These are phyloP conservation scores for Synergus itoensis DNA, from an alignment of 2,888 invertebrate species.

Conservation along the genomic window DNA sequence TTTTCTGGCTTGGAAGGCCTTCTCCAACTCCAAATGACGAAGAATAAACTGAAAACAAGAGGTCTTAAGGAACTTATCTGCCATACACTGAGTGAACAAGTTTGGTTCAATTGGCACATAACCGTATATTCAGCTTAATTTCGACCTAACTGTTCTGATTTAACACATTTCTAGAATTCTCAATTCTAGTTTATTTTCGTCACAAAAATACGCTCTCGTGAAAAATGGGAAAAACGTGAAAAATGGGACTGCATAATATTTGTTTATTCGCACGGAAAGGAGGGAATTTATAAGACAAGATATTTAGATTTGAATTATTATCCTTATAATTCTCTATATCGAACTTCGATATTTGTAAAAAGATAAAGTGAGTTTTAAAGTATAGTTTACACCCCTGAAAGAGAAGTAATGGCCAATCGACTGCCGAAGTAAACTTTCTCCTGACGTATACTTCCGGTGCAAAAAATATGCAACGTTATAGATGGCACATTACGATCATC, in stretches of 20 bases:
- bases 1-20: conserved; percentile 4
- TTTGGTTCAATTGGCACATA: conserved; percentile 36
- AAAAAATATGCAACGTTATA: conserved; percentile 14
- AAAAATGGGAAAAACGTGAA: too few relatives aligned
- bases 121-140: conserved; percentile 37
- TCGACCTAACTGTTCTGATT: conserved; percentile 32
- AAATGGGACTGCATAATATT: not conserved
- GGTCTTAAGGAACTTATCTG: conserved; percentile 35
- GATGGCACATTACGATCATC: conserved; percentile 27
- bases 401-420: not conserved
- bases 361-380: not conserved
- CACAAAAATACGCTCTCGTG: not conserved
- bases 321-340: too few relatives aligned
- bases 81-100: conserved; percentile 28
- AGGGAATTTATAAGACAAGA: too few relatives aligned
- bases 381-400: not conserved
- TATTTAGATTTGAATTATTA: too few relatives aligned
- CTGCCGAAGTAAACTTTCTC: not conserved
- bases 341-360: too few relatives aligned
- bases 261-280: not conserved
- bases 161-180: conserved; percentile 17
- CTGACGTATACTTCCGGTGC: not conserved
- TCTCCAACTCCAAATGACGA: conserved; percentile 23
- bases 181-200: conserved; percentile 6
- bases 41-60: conserved; percentile 37